Base-by-base conservation (phyloP, 2,888 invertebrate species). In the Leptogaster cylindrica region DNA sequence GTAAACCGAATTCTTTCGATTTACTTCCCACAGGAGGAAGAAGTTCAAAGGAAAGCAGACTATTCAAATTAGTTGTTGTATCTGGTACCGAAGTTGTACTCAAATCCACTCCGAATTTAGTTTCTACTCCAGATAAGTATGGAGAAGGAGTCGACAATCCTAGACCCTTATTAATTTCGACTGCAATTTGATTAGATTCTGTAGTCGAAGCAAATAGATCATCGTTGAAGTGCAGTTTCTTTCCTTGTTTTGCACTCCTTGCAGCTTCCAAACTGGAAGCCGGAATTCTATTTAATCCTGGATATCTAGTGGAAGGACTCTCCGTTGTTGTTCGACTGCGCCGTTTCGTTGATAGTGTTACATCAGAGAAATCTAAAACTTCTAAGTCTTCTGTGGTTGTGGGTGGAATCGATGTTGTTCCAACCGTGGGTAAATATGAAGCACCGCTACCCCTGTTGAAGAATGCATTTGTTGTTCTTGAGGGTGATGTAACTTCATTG, bases 331-430 rank as follows among this genome's bases (percentile, higher is more conserved):
- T 69, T 65, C 48, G 65, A 14, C 18, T 77, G 75, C 63, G 78
- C 78, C 55, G 16, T 76, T 83, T 77, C 68, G 85, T 84, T 3
- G 83, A 78, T 76, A 3, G 79, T 44, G 83, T 83, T 1, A 85
- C 89, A 75, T 91, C 91, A 2, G 91, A 91, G 76, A 89, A 91
- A 68, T 90, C 90, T 58, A 91, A 77, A 18, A 91, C 87, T 80
- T 91, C 92, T 71, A 90, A 89, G 72, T 89, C 88, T 64, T 86
- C 85, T 0, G 85, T 82, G 0, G 85, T 84, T 70, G 85, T 86
- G 3, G 86, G 84, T 52, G 82, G 83, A 1, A 74, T 70, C 1
- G 75, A 70, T 0, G 77, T 74, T 0, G 75, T 67, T 3, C 74
- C 52, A 23, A 72, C 73, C 1, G 79, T 78, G 41, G 80, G 79